Evolutionary conservation across 2,888 invertebrate genomes (phyloP).

Genomic region (Acrobasis consociella): DNA sequence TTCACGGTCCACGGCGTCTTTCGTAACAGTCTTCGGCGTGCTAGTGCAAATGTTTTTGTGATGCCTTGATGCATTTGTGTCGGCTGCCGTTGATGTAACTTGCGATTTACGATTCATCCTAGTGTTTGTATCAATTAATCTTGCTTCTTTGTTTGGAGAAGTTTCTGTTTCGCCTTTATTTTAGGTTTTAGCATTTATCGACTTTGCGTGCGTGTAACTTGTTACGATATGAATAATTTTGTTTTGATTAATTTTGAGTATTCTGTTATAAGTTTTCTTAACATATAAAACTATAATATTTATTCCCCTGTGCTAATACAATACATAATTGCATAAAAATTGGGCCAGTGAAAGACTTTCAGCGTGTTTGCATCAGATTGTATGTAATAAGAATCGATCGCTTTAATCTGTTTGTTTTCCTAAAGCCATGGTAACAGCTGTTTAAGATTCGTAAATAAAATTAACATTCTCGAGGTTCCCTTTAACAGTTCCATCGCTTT

Average conservation of each 20-base stretch:
- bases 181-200: no score
- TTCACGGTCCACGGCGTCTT: conserved; percentile 77
- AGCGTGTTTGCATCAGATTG: conserved; percentile 14
- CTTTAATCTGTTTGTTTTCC: conserved; percentile 7
- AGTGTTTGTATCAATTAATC: not conserved
- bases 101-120: not conserved
- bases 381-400: conserved; percentile 3
- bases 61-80: conserved; percentile 64
- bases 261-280: no score
- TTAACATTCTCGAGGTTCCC: not conserved
- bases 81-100: conserved; percentile 31
- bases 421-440: not conserved
- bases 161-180: no score
- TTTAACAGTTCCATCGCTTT: not conserved
- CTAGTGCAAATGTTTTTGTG: conserved; percentile 80
- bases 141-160: no score
- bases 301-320: not conserved
- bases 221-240: no score
- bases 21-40: conserved; percentile 76
- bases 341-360: not conserved
- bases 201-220: no score
- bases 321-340: not conserved
- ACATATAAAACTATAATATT: no score
- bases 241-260: no score
- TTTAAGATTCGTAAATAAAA: conserved; percentile 2